phyloP scores from a whole-genome alignment of 1,140 invertebrate species.

The Drosophila rufa region DNA sequence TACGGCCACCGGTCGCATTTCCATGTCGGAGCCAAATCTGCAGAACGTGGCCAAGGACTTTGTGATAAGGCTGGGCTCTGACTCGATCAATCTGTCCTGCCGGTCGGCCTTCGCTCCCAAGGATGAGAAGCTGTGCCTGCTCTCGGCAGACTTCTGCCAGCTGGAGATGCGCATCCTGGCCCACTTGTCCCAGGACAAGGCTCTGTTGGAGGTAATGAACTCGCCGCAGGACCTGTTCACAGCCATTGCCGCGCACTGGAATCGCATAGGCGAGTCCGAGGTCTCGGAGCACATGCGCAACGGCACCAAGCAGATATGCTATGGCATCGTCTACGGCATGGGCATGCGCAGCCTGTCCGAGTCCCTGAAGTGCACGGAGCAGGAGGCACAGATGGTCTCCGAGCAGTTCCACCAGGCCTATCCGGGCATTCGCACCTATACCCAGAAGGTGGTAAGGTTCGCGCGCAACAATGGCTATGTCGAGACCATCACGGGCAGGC shows the following conservation, averaged over 20 bases:
- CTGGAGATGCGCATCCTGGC: conserved; percentile 97
- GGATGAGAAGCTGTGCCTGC: conserved; percentile 87
- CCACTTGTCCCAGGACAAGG: conserved; percentile 93
- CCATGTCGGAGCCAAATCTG: conserved; percentile 96
- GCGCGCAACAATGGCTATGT: conserved; percentile 92
- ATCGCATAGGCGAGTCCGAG: conserved; percentile 88
- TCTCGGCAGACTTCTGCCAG: conserved; percentile 98
- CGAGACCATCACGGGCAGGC: conserved; percentile 92
- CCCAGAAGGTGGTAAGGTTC: conserved; percentile 88
- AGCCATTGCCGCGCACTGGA: conserved; percentile 94
- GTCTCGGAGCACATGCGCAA: conserved; percentile 91
- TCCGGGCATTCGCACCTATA: conserved; percentile 90
- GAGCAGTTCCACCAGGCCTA: conserved; percentile 94
- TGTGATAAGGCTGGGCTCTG: conserved; percentile 69
- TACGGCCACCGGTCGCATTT: conserved; percentile 95
- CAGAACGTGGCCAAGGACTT: conserved; percentile 97
- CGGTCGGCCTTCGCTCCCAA: conserved; percentile 89
- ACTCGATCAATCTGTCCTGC: conserved; percentile 84
- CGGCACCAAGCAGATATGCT: conserved; percentile 97
- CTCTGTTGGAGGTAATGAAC: conserved; percentile 90
- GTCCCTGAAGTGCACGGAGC: conserved; percentile 91
- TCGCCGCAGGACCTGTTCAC: conserved; percentile 94
- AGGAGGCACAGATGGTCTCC: conserved; percentile 92
- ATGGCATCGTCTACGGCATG: conserved; percentile 99
- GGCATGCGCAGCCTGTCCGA: conserved; percentile 94